These are phyloP conservation scores for Pipa parva DNA, from an alignment of 2,113 vertebrate genomes.

Conservation along the genomic window DNA sequence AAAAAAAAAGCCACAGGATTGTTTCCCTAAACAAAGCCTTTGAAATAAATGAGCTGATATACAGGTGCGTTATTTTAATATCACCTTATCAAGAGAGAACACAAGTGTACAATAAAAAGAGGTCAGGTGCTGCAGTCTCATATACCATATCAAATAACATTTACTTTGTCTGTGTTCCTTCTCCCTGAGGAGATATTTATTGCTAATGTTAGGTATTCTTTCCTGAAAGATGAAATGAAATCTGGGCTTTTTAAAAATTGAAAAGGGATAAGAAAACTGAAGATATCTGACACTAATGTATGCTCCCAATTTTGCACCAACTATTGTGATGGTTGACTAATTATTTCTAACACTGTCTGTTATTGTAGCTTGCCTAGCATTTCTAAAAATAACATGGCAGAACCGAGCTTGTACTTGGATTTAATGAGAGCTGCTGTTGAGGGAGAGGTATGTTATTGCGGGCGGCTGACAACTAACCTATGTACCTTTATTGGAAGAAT, in stretches of 20 bases:
- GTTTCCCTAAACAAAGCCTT: constrained; percentile 11
- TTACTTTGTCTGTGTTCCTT: background rate
- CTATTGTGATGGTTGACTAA: constrained; percentile 6
- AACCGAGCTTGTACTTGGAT: constrained; percentile 12
- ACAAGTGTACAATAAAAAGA: constrained; percentile 16
- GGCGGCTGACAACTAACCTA: constrained; percentile 34
- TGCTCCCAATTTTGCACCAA: constrained; percentile 5
- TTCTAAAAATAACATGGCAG: constrained; percentile 25
- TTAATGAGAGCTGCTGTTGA: constrained; percentile 34
- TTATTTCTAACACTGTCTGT: constrained; percentile 11
- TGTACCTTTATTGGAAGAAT: constrained; percentile 17
- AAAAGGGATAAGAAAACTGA: constrained; percentile 19
- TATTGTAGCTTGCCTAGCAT: constrained; percentile 22
- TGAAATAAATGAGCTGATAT: constrained; percentile 19
- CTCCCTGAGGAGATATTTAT: constrained; percentile 18
- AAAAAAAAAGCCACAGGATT: background rate
- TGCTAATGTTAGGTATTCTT: constrained; percentile 14
- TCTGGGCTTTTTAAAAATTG: constrained; percentile 9
- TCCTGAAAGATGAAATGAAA: constrained; percentile 18
- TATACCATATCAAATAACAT: constrained; percentile 12
- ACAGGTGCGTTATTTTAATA: constrained; percentile 16
- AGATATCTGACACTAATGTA: constrained; percentile 28
- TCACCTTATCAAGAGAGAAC: constrained; percentile 4
- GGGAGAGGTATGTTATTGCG: constrained; percentile 32
- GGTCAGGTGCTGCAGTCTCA: constrained; percentile 13